Conservation (phyloP, 2,888 invertebrate species). For the Poecilobothrus nobilitatus region DNA sequence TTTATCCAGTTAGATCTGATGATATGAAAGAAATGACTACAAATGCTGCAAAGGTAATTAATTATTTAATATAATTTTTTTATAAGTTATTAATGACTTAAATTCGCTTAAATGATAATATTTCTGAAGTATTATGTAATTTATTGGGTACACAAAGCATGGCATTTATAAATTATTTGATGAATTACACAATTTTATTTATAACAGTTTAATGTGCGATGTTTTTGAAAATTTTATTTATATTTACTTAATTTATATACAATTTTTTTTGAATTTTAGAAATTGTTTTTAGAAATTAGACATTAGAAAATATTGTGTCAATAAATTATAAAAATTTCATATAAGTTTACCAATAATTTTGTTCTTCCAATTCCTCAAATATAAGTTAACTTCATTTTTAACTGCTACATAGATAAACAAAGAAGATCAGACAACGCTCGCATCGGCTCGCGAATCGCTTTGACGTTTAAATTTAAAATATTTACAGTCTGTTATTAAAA, state of each 20-base stretch:
- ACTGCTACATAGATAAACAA: too few relatives aligned
- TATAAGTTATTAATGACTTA: too few relatives aligned
- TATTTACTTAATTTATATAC: background rate
- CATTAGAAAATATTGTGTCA: too few relatives aligned
- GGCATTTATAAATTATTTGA: slow-evolving; percentile 82
- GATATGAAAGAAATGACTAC: slow-evolving; percentile 62
- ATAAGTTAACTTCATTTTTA: too few relatives aligned
- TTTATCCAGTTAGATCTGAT: slow-evolving; percentile 47
- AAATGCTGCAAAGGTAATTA: slow-evolving; percentile 48
- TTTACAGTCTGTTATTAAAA: too few relatives aligned
- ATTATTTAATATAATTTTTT: background rate
- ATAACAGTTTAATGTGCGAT: slow-evolving; percentile 84
- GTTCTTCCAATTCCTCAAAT: too few relatives aligned
- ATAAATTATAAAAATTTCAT: slow-evolving; percentile 32
- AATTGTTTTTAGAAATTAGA: slow-evolving; percentile 62
- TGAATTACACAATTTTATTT: slow-evolving; percentile 71
- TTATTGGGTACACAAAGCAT: slow-evolving; percentile 73
- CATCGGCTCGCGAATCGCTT: too few relatives aligned
- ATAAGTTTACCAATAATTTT: too few relatives aligned
- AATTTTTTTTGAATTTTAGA: slow-evolving; percentile 46
- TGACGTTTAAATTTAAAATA: too few relatives aligned
- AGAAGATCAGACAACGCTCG: too few relatives aligned
- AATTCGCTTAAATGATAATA: slow-evolving; percentile 46
- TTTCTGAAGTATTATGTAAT: slow-evolving; percentile 71
- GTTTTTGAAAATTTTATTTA: background rate